phyloP scores from a whole-genome alignment of 2,797 vertebrate species.

The Sciaenops ocellatus region DNA sequence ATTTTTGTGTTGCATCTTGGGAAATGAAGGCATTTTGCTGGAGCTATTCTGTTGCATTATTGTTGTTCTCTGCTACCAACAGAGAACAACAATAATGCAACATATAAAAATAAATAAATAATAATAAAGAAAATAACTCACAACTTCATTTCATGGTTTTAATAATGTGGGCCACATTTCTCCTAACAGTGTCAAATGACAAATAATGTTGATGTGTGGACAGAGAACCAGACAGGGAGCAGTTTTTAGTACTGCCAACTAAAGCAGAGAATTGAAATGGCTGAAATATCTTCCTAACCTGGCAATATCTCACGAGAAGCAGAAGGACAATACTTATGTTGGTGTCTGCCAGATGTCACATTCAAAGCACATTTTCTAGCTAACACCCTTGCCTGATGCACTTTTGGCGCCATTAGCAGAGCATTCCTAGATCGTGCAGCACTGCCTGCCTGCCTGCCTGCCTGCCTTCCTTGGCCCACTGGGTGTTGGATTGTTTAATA shows the following conservation, averaged over 20 bases:
- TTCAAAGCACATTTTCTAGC: constrained; percentile 49
- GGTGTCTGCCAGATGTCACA: constrained; percentile 41
- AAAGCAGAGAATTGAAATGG: background rate
- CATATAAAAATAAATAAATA: no score
- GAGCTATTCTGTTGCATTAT: constrained; percentile 9
- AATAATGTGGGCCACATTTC: background rate
- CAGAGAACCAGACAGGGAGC: background rate
- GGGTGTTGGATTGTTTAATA: constrained; percentile 27
- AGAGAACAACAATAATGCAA: no score
- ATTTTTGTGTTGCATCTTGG: constrained; percentile 7
- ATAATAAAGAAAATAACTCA: background rate
- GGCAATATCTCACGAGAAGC: constrained; percentile 30
- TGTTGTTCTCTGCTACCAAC: background rate
- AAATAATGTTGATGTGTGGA: background rate
- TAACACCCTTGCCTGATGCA: constrained; percentile 19
- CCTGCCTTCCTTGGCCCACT: constrained; percentile 29
- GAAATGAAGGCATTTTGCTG: constrained; percentile 14
- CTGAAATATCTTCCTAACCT: constrained; percentile 37
- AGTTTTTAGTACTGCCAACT: background rate
- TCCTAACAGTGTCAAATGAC: background rate
- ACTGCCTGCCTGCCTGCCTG: background rate
- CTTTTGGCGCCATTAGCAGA: constrained; percentile 49
- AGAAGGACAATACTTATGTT: constrained; percentile 38
- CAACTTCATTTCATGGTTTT: background rate
- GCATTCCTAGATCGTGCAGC: constrained; percentile 26